Evolutionary conservation across 2,113 vertebrate genomes (phyloP).

Genomic region (Hippocampus abdominalis): DNA sequence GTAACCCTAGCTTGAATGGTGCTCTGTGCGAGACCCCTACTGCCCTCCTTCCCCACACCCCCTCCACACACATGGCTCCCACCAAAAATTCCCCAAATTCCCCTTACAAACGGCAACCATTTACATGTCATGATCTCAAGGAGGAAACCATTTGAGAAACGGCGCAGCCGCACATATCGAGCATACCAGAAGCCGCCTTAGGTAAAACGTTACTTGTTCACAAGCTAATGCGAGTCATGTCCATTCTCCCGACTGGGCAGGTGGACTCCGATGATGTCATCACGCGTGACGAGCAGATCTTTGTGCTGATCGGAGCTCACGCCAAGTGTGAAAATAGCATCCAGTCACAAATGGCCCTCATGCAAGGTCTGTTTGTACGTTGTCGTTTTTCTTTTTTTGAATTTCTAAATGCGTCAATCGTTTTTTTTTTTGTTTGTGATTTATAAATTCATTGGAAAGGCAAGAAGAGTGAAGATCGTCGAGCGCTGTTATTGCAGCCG

Average conservation of each 20-base stretch:
- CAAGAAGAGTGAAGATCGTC: conserved; percentile 20
- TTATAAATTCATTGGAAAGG: not conserved
- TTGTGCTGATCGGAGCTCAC: conserved; percentile 81
- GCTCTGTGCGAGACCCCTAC: too few species aligned
- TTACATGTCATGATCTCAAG: not conserved
- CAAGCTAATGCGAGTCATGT: not conserved
- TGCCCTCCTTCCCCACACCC: too few species aligned
- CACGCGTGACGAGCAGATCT: conserved; percentile 88
- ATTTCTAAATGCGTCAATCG: not conserved
- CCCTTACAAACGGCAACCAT: not conserved
- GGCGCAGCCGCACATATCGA: too few species aligned
- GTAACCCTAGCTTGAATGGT: too few species aligned
- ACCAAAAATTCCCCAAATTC: not conserved
- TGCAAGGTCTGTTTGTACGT: conserved; percentile 67
- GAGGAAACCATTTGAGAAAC: too few species aligned
- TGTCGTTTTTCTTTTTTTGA: not conserved
- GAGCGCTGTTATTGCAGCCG: not conserved
- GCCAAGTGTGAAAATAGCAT: conserved; percentile 77
- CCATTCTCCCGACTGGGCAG: conserved; percentile 48
- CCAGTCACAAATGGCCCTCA: conserved; percentile 60
- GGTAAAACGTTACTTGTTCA: not conserved
- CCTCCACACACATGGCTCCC: not conserved
- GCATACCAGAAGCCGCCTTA: too few species aligned
- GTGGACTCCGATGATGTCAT: conserved; percentile 87
- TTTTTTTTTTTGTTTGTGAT: not conserved